Percentiles rank a stretch among this genome's conserved stretches.
phyloP scores from a whole-genome alignment of 1,140 invertebrate species.

The Drosophila paulistorum region DNA sequence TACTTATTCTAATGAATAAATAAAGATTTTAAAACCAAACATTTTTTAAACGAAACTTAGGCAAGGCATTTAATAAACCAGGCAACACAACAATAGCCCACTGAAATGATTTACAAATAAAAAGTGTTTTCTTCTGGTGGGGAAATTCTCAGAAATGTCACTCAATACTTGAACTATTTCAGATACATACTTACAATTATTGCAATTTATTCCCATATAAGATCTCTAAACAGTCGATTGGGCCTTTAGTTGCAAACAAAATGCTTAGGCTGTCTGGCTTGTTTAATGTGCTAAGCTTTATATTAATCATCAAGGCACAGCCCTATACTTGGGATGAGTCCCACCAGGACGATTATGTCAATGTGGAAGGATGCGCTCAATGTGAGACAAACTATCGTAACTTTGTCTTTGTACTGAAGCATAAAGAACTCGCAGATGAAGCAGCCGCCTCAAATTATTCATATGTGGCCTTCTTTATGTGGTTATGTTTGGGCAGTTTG shows the following conservation, averaged over 20 bases:
- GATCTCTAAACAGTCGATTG: background rate
- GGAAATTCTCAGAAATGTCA: background rate
- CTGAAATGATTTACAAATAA: too few species aligned
- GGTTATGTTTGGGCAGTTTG: conserved; percentile 43
- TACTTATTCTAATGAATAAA: too few species aligned
- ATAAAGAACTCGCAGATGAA: background rate
- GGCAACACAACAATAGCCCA: too few species aligned
- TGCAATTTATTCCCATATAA: background rate
- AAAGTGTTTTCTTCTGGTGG: too few species aligned
- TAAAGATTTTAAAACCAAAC: too few species aligned
- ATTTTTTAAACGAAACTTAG: too few species aligned
- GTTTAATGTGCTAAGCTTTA: conserved; percentile 30
- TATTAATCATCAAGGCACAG: conserved; percentile 12
- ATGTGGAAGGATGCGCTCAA: conserved; percentile 40
- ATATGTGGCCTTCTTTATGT: conserved; percentile 46
- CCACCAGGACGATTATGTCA: conserved; percentile 53
- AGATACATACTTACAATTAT: background rate
- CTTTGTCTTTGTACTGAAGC: conserved; percentile 51
- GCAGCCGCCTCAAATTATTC: conserved; percentile 30
- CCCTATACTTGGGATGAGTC: conserved; percentile 7
- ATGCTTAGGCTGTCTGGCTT: background rate
- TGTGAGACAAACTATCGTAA: conserved; percentile 53
- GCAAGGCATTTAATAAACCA: too few species aligned
- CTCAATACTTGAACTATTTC: background rate
- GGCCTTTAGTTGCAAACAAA: background rate